Conservation (phyloP, 2,113 vertebrate genomes). For the Pipra filicauda region DNA sequence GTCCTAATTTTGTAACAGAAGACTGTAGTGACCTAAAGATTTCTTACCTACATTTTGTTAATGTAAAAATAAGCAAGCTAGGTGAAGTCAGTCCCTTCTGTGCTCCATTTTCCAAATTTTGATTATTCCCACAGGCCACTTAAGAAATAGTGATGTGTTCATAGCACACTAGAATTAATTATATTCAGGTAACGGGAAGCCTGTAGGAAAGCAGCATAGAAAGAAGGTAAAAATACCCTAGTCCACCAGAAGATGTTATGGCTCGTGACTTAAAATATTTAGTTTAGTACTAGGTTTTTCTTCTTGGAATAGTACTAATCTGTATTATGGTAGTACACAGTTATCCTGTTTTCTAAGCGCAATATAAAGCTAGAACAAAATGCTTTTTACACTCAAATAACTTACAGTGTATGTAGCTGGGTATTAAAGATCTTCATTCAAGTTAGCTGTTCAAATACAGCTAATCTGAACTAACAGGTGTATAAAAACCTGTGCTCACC, state of each 20-base stretch:
- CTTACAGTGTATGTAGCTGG: not conserved
- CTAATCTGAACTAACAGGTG: not conserved
- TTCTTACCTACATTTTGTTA: not conserved
- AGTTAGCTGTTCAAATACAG: not conserved
- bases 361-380: not conserved
- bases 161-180: not conserved
- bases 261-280: not conserved
- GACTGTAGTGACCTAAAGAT: not conserved
- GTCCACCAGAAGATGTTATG: not conserved
- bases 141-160: not conserved
- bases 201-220: not conserved
- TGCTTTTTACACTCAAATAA: not conserved
- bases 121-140: not conserved
- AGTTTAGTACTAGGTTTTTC: not conserved
- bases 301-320: not conserved
- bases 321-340: not conserved
- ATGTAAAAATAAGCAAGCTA: not conserved
- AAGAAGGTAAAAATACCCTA: not conserved
- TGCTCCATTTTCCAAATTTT: not conserved
- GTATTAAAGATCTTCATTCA: not conserved
- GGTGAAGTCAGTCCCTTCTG: not conserved
- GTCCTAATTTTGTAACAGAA: not conserved
- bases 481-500: not conserved
- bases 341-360: not conserved
- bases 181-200: not conserved